Evolutionary conservation across 2,113 vertebrate genomes (phyloP).

Genomic region (Microcebus tavaratra): DNA sequence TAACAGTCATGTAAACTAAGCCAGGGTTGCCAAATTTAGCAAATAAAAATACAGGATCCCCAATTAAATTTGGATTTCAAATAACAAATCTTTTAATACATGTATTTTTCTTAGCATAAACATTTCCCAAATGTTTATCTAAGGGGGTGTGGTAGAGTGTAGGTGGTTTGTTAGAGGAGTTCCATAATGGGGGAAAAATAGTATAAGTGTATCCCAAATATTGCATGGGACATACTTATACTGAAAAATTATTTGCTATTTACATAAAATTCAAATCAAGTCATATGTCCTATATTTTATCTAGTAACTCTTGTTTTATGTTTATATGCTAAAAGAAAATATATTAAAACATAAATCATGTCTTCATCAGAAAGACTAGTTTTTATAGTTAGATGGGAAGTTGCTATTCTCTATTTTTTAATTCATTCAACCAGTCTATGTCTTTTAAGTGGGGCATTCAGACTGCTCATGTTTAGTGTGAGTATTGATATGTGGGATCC

Average conservation of each 20-base stretch:
- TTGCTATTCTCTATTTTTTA: background rate
- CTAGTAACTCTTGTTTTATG: background rate
- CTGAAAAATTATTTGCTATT: background rate
- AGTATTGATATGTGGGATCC: too few relatives aligned
- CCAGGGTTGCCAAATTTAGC: background rate
- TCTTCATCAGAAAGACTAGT: background rate
- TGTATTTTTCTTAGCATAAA: background rate
- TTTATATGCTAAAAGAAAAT: background rate
- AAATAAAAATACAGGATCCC: background rate
- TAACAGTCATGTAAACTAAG: background rate
- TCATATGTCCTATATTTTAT: background rate
- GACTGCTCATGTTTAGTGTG: too few relatives aligned
- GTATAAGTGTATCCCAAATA: background rate
- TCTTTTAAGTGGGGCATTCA: too few relatives aligned
- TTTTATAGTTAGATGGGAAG: conserved; percentile 5
- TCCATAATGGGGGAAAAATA: background rate
- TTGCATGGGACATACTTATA: background rate
- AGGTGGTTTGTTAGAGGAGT: background rate
- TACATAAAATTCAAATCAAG: conserved; percentile 13
- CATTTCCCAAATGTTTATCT: background rate
- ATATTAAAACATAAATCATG: background rate
- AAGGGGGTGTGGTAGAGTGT: background rate
- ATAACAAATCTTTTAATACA: background rate
- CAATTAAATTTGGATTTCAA: background rate
- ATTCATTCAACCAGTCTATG: too few relatives aligned